Evolutionary conservation across 2,888 invertebrate genomes (phyloP).

Genomic region (Eilema caniola): DNA sequence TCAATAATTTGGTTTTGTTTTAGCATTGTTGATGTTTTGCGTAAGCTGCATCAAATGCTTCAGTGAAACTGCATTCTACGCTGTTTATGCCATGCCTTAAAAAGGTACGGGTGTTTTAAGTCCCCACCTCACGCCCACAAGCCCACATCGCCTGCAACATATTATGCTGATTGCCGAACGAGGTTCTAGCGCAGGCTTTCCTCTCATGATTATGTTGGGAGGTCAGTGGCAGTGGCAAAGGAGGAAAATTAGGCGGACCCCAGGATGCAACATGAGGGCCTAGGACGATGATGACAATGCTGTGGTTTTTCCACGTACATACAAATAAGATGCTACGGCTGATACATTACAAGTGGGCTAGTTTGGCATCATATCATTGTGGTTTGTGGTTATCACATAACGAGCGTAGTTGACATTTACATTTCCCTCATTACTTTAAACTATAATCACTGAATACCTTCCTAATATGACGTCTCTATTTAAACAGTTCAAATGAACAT

Average conservation of each 20-base stretch:
- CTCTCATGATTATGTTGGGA: too few species aligned
- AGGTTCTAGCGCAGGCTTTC: too few species aligned
- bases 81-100: slow-evolving; percentile 13
- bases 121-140: too few species aligned
- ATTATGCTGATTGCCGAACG: too few species aligned
- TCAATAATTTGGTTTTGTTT: slow-evolving; percentile 42
- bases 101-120: too few species aligned
- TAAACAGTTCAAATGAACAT: too few species aligned
- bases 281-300: too few species aligned
- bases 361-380: neutral
- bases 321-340: neutral
- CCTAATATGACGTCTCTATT: too few species aligned
- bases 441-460: neutral
- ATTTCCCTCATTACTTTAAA: neutral
- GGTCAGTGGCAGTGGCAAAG: too few species aligned
- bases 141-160: too few species aligned
- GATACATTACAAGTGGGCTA: neutral
- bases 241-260: too few species aligned
- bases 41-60: slow-evolving; percentile 22
- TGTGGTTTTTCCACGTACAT: neutral
- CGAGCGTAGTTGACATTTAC: neutral
- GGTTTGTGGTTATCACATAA: neutral
- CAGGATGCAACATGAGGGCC: too few species aligned
- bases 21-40: slow-evolving; percentile 33
- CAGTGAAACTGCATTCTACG: slow-evolving; percentile 24